A percentile compares a stretch with the other conserved stretches of the same genome.
Evolutionary conservation across 2,888 invertebrate species (phyloP).

Genomic region (Entomobrya multifasciata): DNA sequence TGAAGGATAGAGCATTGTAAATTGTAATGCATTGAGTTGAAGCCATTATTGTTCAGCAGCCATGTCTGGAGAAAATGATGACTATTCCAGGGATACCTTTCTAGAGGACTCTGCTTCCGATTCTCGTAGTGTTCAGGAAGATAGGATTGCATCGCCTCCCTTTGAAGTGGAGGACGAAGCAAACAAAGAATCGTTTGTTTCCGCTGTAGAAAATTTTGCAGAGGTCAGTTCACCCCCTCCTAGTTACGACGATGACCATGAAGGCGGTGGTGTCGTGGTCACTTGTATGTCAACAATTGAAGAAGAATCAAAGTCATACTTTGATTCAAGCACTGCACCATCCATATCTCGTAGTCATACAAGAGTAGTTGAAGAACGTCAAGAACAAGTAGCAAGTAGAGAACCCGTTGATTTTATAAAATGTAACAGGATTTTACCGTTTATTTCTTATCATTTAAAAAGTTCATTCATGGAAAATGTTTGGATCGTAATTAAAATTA

Average conservation of each 20-base stretch:
- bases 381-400: slow-evolving; percentile 34
- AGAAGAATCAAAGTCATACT: slow-evolving; percentile 57
- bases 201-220: slow-evolving; percentile 30
- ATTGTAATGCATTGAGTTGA: neutral
- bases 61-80: slow-evolving; percentile 39
- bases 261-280: slow-evolving; percentile 16
- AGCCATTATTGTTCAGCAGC: neutral
- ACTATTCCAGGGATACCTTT: slow-evolving; percentile 45
- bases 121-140: neutral
- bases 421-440: too few species aligned
- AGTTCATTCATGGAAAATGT: too few species aligned
- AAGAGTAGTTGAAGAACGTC: slow-evolving; percentile 12
- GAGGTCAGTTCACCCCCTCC: slow-evolving; percentile 41
- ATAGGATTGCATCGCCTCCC: neutral
- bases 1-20: neutral
- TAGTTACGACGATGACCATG: neutral
- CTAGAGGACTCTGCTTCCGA: neutral
- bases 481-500: too few species aligned
- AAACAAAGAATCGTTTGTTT: slow-evolving; percentile 22
- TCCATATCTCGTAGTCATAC: slow-evolving; percentile 40
- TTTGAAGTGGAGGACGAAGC: slow-evolving; percentile 19
- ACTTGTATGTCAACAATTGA: slow-evolving; percentile 65
- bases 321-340: slow-evolving; percentile 55
- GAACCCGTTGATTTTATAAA: neutral
- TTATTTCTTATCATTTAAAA: too few species aligned